A percentile compares a stretch with the other conserved stretches of the same genome.
Conservation (phyloP, 1,140 invertebrate genomes). For the Anthonomus grandis region DNA sequence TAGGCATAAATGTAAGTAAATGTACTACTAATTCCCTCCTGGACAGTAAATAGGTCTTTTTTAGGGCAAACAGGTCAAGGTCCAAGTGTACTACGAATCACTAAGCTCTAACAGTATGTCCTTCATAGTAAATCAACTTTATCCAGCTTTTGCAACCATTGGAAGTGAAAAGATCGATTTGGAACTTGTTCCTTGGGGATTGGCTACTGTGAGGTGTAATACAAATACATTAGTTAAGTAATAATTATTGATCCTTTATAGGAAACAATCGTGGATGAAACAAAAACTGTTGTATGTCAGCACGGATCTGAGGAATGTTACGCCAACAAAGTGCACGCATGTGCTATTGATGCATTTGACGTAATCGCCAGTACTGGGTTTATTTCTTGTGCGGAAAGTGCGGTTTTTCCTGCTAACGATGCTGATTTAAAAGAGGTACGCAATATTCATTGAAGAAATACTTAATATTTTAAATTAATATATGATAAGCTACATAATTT, state of each 20-base stretch:
- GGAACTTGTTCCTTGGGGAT: constrained; percentile 1
- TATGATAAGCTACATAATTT: too few relatives aligned
- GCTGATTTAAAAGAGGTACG: constrained; percentile 13
- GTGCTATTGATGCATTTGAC: constrained; percentile 44
- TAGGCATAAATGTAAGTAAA: too few relatives aligned
- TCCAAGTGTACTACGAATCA: constrained; percentile 1
- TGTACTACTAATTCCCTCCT: too few relatives aligned
- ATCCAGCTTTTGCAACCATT: background rate
- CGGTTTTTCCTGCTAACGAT: constrained; percentile 3
- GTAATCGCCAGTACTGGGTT: constrained; percentile 8
- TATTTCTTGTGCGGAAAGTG: constrained; percentile 11
- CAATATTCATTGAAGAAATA: background rate
- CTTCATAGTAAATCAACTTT: background rate
- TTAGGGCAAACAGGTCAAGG: too few relatives aligned
- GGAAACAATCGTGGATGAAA: constrained; percentile 9
- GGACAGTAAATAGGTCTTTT: too few relatives aligned
- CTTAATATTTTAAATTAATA: background rate
- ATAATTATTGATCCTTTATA: too few relatives aligned
- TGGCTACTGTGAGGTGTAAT: background rate
- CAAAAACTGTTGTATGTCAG: constrained; percentile 6
- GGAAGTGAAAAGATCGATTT: background rate
- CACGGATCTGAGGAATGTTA: constrained; percentile 61
- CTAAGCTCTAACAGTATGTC: background rate
- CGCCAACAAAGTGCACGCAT: constrained; percentile 64
- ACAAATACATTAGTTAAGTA: too few relatives aligned